A percentile compares a stretch with the other conserved stretches of the same genome.
These are phyloP conservation scores for Sebastes minor DNA, from an alignment of 2,797 vertebrate species.

Conservation along the genomic window DNA sequence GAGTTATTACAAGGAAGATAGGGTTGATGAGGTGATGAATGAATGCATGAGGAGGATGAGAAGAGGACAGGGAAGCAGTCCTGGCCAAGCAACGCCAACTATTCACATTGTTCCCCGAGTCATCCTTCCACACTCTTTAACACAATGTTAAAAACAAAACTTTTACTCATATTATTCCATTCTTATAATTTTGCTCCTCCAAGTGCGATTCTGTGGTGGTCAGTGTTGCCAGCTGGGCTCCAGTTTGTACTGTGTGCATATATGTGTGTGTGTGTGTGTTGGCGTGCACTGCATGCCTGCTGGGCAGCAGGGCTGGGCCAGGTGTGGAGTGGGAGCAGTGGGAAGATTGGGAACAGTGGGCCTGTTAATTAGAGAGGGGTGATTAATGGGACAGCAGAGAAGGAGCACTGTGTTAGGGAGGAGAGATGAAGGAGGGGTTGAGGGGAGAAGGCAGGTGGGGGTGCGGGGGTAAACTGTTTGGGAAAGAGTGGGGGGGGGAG, in stretches of 20 bases:
- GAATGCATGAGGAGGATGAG: constrained; percentile 31
- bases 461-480: constrained; percentile 43
- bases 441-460: constrained; percentile 19
- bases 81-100: constrained; percentile 11
- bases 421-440: constrained; percentile 58
- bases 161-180: constrained; percentile 1
- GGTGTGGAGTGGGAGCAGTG: constrained; percentile 84
- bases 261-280: constrained; percentile 41
- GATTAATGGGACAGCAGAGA: constrained; percentile 92
- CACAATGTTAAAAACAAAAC: constrained; percentile 20
- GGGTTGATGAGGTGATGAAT: constrained; percentile 53
- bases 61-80: neutral
- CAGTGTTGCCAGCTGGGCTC: constrained; percentile 71
- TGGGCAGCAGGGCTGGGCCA: constrained; percentile 84
- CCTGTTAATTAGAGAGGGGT: constrained; percentile 98
- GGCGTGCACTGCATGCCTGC: constrained; percentile 63
- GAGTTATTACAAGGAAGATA: constrained; percentile 39
- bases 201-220: constrained; percentile 56
- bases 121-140: constrained; percentile 13
- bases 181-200: constrained; percentile 36
- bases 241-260: constrained; percentile 31
- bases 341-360: constrained; percentile 83
- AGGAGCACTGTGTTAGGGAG: constrained; percentile 66
- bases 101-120: neutral
- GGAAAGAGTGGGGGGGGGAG: neutral